A percentile compares a stretch with the other conserved stretches of the same genome.
phyloP scores from a whole-genome alignment of 2,888 invertebrate species.

The Chelonus formosanus region DNA sequence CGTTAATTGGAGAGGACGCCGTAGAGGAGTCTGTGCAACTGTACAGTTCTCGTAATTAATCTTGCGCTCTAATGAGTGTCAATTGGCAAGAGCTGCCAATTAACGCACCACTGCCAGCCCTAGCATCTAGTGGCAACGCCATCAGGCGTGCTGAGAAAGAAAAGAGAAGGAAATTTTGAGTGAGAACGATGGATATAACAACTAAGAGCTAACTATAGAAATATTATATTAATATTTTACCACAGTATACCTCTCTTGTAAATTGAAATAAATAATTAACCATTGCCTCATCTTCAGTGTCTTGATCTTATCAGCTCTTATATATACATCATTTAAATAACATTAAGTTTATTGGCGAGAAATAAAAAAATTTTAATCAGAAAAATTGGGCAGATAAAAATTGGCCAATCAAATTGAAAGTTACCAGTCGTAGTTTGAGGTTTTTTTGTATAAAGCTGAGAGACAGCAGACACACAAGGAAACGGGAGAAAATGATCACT shows the following conservation, averaged over 20 bases:
- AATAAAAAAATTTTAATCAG: conserved; percentile 11
- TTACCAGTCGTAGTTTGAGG: conserved; percentile 2
- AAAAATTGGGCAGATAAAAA: conserved; percentile 8
- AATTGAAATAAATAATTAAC: too few species aligned
- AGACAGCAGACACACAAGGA: conserved; percentile 29
- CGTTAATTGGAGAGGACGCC: conserved; percentile 57
- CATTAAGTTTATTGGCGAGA: neutral
- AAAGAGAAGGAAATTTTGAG: neutral
- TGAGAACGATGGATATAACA: neutral
- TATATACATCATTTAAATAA: too few species aligned
- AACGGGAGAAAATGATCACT: conserved; percentile 22
- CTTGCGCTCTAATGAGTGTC: conserved; percentile 60
- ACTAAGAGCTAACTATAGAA: neutral
- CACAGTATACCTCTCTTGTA: too few species aligned
- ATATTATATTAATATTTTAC: neutral
- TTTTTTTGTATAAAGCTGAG: conserved; percentile 14
- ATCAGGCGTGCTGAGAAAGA: conserved; percentile 15
- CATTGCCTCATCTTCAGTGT: too few species aligned
- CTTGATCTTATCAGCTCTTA: too few species aligned
- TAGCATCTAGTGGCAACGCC: conserved; percentile 27
- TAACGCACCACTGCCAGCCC: conserved; percentile 50
- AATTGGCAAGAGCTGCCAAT: conserved; percentile 59
- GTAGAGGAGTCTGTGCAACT: conserved; percentile 43
- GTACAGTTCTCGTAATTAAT: conserved; percentile 52
- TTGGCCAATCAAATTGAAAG: conserved; percentile 13